Conservation (phyloP, 2,797 vertebrate genomes). For the Rallus crepitans region DNA sequence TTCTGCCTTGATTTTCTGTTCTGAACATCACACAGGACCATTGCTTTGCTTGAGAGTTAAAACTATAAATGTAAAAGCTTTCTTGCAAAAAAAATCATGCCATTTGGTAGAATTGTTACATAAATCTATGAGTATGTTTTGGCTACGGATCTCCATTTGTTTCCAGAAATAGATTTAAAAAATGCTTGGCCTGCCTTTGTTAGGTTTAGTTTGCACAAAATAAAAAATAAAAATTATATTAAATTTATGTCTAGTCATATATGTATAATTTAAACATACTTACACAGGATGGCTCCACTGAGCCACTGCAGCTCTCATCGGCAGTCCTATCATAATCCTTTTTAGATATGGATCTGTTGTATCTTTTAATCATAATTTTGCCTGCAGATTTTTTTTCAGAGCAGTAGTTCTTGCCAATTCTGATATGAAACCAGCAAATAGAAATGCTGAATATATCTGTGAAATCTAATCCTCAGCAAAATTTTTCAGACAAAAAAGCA, state of each 20-base stretch:
- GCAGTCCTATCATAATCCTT: background rate
- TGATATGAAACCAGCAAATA: background rate
- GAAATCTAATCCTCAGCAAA: slow-evolving; percentile 2
- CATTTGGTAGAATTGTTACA: background rate
- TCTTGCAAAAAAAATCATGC: background rate
- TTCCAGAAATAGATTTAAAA: background rate
- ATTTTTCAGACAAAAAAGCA: background rate
- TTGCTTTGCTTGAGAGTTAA: background rate
- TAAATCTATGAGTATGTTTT: background rate
- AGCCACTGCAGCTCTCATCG: background rate
- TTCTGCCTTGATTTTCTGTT: background rate
- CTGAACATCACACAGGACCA: background rate
- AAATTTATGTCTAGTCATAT: background rate
- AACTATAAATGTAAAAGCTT: background rate
- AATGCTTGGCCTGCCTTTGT: background rate
- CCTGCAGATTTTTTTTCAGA: slow-evolving; percentile 15
- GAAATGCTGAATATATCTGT: background rate
- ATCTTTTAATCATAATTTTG: slow-evolving; percentile 34
- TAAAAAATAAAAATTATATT: background rate
- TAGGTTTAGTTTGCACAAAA: background rate
- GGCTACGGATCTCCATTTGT: background rate
- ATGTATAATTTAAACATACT: background rate
- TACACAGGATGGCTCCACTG: slow-evolving; percentile 33
- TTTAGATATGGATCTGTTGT: slow-evolving; percentile 15
- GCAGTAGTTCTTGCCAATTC: background rate